Evolutionary conservation across 1,140 invertebrate species (phyloP), one percentile per base, ranked within the genome.

Genomic region (Sitophilus oryzae): DNA sequence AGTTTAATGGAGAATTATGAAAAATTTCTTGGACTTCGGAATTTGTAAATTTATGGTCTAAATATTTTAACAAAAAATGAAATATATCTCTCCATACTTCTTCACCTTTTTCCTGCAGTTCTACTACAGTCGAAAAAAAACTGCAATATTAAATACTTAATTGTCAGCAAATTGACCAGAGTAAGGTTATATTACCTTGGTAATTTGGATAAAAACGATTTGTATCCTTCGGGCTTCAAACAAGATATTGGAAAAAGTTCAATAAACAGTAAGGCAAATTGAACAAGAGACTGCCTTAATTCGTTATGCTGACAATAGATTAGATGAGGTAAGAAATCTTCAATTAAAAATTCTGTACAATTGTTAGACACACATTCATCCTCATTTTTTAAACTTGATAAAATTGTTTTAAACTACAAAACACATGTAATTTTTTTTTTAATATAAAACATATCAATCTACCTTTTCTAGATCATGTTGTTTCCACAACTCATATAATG

Each of bases 401-500:
- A 42, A 1, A 18, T 42, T 42, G 6, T 21, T 42, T 42, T 42
- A 10, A 19, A 42, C 40, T 9, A 18, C n/a, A 3, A n/a, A n/a
- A n/a, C n/a, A 42, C 2, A 15, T 18, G 19, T 8, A 42, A 18
- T 9, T 18, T n/a, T n/a, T n/a, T n/a, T n/a, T n/a, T n/a, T n/a
- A 19, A 42, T 8, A 19, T n/a, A 8, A 15, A 42, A 2, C n/a
- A 11, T 23, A 14, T 14, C n/a, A 14, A 45, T n/a, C 2, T 19
- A 19, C 10, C n/a, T 16, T 22, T 11, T 37, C 19, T 8, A 23
- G 1, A 38, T 49, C n/a, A 49, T 37, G 14, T 6, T 6, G 14
- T 36, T 49, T 25, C 47, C 47, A 49, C 22, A 19, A 2, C 9
- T 2, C 8, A 38, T 49, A 49, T 9, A 48, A 19, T 11, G 10